Evolutionary conservation across 1,140 invertebrate species (phyloP).

Genomic region (Lepidotrigona ventralis): DNA sequence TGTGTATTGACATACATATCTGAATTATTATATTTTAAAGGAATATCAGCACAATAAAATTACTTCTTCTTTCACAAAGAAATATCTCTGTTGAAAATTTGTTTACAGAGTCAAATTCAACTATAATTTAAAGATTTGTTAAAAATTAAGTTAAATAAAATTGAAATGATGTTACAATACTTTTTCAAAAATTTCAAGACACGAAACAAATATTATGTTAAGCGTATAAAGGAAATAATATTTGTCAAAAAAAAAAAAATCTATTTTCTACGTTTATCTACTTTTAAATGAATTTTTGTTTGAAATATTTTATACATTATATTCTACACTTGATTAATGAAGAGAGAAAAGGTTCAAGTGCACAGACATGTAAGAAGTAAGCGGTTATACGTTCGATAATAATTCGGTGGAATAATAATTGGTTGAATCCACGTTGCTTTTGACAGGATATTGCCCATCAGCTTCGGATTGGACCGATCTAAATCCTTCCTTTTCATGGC

Average conservation of each 20-base stretch:
- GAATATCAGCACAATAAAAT: not conserved
- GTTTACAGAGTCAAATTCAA: not conserved
- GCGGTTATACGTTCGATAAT: conserved; percentile 39
- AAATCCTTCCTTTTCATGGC: conserved; percentile 21
- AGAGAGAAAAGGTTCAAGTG: not conserved
- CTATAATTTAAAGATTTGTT: not conserved
- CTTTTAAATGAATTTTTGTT: not conserved
- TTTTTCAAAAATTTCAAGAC: not conserved
- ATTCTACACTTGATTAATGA: not conserved
- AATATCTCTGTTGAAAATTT: not conserved
- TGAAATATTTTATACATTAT: not conserved
- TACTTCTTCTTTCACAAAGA: not conserved
- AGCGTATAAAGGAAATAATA: not conserved
- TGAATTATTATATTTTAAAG: not conserved
- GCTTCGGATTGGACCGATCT: conserved; percentile 21
- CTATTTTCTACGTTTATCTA: not conserved
- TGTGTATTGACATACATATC: too few species aligned
- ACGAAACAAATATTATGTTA: not conserved
- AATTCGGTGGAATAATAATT: conserved; percentile 34
- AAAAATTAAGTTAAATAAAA: not conserved
- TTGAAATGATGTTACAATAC: not conserved
- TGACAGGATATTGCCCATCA: conserved; percentile 62
- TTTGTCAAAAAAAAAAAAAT: not conserved
- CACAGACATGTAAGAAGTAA: not conserved
- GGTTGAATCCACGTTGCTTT: conserved; percentile 33